These are phyloP conservation scores for Dicerorhinus sumatrensis DNA, from an alignment of 2,113 vertebrate genomes.

Conservation along the genomic window DNA sequence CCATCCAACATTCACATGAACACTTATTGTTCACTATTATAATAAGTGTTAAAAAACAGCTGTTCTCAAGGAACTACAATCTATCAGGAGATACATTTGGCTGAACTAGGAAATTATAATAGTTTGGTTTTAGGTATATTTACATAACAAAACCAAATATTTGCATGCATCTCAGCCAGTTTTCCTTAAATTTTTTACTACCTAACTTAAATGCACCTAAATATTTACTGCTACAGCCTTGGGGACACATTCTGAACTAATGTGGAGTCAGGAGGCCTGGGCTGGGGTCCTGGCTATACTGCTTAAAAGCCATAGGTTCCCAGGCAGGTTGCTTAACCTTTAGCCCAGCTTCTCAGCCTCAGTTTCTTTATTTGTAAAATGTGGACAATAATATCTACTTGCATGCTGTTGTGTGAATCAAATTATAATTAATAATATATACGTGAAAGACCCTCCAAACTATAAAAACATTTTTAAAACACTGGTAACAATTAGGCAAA, in stretches of 20 bases:
- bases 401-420: not conserved
- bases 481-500: not conserved
- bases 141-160: not conserved
- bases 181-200: constrained; percentile 8
- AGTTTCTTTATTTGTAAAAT: constrained; percentile 15
- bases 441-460: not conserved
- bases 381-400: not conserved
- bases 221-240: not conserved
- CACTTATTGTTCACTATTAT: not conserved
- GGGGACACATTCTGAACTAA: not conserved
- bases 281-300: not conserved
- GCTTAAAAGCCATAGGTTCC: not conserved
- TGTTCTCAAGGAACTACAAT: not conserved
- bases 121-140: not conserved
- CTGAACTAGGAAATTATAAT: not conserved
- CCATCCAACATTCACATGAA: not conserved
- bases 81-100: not conserved
- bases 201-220: not conserved
- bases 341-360: not conserved
- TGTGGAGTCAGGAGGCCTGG: not conserved
- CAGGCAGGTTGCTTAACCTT: not conserved
- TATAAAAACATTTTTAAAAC: constrained; percentile 16
- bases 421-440: not conserved
- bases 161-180: not conserved
- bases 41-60: not conserved